Evolutionary conservation across 92 coral and sea anemone species (phyloP).

Genomic region (Palythoa caribaeorum): DNA sequence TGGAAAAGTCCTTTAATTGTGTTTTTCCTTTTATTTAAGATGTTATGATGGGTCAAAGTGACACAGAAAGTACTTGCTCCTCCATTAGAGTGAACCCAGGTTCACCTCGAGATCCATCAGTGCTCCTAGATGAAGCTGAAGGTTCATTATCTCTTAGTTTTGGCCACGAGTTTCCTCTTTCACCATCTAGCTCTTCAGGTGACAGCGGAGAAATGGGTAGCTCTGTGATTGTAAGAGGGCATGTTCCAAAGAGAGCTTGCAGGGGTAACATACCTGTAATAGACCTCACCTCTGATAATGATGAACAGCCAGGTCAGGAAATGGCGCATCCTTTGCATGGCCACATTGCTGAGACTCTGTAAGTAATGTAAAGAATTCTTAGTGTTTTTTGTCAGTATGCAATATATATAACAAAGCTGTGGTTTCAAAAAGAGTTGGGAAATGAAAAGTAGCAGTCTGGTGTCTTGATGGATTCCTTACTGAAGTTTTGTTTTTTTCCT

Average conservation of each 20-base stretch:
- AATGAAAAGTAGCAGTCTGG: too few relatives aligned
- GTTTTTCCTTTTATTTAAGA: not conserved
- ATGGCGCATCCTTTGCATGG: not conserved
- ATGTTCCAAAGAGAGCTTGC: conserved; percentile 68
- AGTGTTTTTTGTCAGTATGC: not conserved
- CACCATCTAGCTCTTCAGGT: conserved; percentile 80
- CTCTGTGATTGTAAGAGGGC: conserved; percentile 69
- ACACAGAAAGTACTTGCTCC: conserved; percentile 89
- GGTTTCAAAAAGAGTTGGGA: too few relatives aligned
- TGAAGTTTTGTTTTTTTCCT: too few relatives aligned
- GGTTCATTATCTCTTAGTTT: conserved; percentile 40
- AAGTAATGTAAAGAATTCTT: not conserved
- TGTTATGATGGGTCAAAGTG: conserved; percentile 89
- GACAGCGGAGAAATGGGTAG: conserved; percentile 83
- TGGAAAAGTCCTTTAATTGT: too few relatives aligned
- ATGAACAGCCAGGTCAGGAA: conserved; percentile 50
- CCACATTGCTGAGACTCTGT: not conserved
- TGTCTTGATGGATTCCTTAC: too few relatives aligned
- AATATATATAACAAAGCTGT: too few relatives aligned
- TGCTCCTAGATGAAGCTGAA: conserved; percentile 73
- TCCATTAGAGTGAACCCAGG: conserved; percentile 93
- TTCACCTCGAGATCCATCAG: conserved; percentile 83
- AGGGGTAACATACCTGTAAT: conserved; percentile 88
- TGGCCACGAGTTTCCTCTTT: conserved; percentile 58
- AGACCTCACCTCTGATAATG: conserved; percentile 91